These are phyloP conservation scores for Momotus momota DNA, from an alignment of 2,797 vertebrate species.

Conservation along the genomic window DNA sequence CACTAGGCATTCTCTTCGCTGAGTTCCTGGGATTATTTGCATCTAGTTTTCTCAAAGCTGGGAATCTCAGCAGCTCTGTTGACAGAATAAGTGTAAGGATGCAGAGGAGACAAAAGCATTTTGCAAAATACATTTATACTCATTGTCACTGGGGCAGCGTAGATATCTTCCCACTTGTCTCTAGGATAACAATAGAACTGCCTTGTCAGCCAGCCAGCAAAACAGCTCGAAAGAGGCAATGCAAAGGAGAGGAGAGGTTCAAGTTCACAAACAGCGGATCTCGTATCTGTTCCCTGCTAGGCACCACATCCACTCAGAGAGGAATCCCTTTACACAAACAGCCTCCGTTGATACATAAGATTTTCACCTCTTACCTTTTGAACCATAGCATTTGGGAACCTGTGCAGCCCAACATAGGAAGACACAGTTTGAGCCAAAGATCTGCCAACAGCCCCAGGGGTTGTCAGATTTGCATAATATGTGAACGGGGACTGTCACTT, in stretches of 20 bases:
- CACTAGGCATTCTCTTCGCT: background rate
- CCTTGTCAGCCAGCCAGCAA: slow-evolving; percentile 26
- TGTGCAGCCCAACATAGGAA: background rate
- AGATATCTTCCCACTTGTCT: slow-evolving; percentile 33
- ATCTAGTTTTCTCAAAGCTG: background rate
- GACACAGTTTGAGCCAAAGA: slow-evolving; percentile 37
- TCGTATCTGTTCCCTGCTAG: background rate
- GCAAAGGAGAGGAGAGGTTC: background rate
- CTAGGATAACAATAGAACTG: slow-evolving; percentile 31
- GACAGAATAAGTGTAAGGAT: background rate
- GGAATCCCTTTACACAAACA: background rate
- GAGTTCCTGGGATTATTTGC: background rate
- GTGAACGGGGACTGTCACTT: background rate
- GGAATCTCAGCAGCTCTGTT: background rate
- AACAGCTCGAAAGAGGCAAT: background rate
- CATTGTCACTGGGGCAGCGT: background rate
- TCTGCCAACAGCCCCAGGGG: slow-evolving; percentile 30
- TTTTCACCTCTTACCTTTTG: slow-evolving; percentile 28
- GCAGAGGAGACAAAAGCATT: background rate
- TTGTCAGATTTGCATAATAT: slow-evolving; percentile 37
- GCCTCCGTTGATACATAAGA: background rate
- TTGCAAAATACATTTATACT: background rate
- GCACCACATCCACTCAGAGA: background rate
- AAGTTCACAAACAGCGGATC: background rate
- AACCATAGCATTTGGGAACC: background rate